Percentiles rank a stretch among this genome's conserved stretches.
Evolutionary conservation across 2,797 vertebrate genomes (phyloP).

Genomic region (Parauchenoglanis ngamensis): DNA sequence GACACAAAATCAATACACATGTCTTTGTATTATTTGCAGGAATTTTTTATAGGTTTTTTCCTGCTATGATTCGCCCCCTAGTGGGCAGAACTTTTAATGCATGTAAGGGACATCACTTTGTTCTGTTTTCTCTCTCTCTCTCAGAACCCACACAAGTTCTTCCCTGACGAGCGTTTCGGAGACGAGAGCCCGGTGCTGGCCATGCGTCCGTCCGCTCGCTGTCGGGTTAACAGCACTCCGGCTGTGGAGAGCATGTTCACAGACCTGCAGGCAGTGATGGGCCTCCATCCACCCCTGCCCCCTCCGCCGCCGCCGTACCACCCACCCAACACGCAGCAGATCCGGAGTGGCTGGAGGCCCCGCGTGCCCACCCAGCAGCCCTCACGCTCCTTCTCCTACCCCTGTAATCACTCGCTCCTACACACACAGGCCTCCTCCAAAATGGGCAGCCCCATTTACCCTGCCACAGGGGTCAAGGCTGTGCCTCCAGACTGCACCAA

Average conservation of each 20-base stretch:
- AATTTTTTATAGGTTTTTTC: background rate
- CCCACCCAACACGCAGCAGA: constrained; percentile 81
- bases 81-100: background rate
- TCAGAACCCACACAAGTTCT: constrained; percentile 98
- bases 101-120: too few species aligned
- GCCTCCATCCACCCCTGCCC: constrained; percentile 93
- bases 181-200: constrained; percentile 95
- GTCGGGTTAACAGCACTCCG: constrained; percentile 93
- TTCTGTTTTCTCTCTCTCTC: constrained; percentile 31
- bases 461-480: constrained; percentile 78
- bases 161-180: constrained; percentile 96
- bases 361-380: constrained; percentile 88
- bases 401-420: constrained; percentile 90
- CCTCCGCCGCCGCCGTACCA: constrained; percentile 95
- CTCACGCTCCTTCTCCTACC: constrained; percentile 95
- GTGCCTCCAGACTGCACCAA: constrained; percentile 91
- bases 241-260: constrained; percentile 94
- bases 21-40: background rate
- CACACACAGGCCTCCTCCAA: constrained; percentile 83
- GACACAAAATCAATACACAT: background rate
- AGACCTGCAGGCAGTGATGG: constrained; percentile 91
- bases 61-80: background rate
- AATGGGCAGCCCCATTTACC: constrained; percentile 80
- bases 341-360: constrained; percentile 92
- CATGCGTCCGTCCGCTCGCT: constrained; percentile 89